A percentile compares a stretch with the other conserved stretches of the same genome.
phyloP scores from a whole-genome alignment of 2,888 invertebrate genomes.

The Holacanthella duospinosa region DNA sequence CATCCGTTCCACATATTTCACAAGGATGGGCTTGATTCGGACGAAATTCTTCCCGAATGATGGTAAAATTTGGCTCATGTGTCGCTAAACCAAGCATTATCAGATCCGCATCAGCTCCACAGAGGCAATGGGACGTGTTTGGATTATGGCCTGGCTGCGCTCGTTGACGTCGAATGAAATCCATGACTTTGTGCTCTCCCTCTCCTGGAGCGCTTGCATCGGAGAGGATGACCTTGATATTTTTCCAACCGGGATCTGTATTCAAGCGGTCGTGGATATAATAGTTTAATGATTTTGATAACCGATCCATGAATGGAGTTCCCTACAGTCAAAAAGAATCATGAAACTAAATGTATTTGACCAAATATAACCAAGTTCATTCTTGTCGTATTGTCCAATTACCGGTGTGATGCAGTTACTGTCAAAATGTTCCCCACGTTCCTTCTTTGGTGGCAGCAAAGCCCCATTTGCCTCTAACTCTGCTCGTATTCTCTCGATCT shows the following conservation, averaged over 20 bases:
- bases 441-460: conserved; percentile 71
- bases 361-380: not conserved
- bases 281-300: conserved; percentile 63
- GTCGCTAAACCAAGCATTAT: conserved; percentile 98
- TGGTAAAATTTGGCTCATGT: conserved; percentile 97
- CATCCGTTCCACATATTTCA: conserved; percentile 73
- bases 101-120: conserved; percentile 96
- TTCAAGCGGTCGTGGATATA: conserved; percentile 83
- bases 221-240: conserved; percentile 88
- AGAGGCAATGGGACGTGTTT: conserved; percentile 92
- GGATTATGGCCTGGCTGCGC: conserved; percentile 92
- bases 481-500: conserved; percentile 66
- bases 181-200: conserved; percentile 99
- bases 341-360: conserved; percentile 1
- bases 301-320: conserved; percentile 91
- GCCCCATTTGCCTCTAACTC: conserved; percentile 63
- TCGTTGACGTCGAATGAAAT: conserved; percentile 90
- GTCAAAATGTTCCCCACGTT: conserved; percentile 89
- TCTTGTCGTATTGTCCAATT: conserved; percentile 19
- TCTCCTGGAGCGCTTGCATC: conserved; percentile 98
- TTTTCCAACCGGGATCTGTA: conserved; percentile 88
- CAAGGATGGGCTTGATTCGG: conserved; percentile 93
- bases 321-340: conserved; percentile 48
- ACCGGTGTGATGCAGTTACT: conserved; percentile 97
- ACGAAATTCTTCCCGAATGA: conserved; percentile 95